Base-by-base conservation (phyloP, 1,140 invertebrate species). In the Nasonia vitripennis region DNA sequence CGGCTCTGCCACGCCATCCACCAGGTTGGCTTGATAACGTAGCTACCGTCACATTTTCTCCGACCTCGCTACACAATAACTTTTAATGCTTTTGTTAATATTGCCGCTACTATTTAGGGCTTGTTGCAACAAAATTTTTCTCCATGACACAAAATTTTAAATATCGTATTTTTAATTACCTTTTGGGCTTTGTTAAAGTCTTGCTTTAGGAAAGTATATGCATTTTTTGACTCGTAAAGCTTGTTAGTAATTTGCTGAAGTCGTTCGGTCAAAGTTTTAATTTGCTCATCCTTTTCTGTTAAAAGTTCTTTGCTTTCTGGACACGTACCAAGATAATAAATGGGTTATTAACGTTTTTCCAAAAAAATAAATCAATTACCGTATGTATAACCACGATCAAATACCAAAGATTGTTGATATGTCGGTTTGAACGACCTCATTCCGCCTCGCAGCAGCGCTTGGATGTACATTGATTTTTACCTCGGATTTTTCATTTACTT, bases 1-100 rank as follows among this genome's bases (percentile, higher is more conserved):
- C 95, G 2, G 96, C 95, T 87, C 96, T 93, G 11, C 96, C 96
- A 86, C 96, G 95, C 96, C 96, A 96, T 51, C 93, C 94, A 55
- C 92, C 92, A 20, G 93, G 86, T 90, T 93, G 94, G 31, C 90
- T 94, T 78, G 94, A 93, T 68, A 94, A 80, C 9, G 88, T 83
- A n/a, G 89, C 89, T 14, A 94, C 88, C 41, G 92, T 94, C 0
- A 92, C 87, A 83, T 94, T 94, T 84, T 96, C 95, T 2, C 96
- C 96, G 31, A 96, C 87, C 89, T 93, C 92, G 79, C 89, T 92
- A 48, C 87, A 89, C 9, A 93, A 83, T 77, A 93, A 89, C 92
- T 93, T 89, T 27, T 80, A 73, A 87, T 71, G 12, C 67, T 85
- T 77, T 17, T n/a, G 34, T 79, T 86, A 80, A 79, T 31, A 78